Base-by-base conservation (phyloP, 1,140 invertebrate species). In the Drosophila ambigua region DNA sequence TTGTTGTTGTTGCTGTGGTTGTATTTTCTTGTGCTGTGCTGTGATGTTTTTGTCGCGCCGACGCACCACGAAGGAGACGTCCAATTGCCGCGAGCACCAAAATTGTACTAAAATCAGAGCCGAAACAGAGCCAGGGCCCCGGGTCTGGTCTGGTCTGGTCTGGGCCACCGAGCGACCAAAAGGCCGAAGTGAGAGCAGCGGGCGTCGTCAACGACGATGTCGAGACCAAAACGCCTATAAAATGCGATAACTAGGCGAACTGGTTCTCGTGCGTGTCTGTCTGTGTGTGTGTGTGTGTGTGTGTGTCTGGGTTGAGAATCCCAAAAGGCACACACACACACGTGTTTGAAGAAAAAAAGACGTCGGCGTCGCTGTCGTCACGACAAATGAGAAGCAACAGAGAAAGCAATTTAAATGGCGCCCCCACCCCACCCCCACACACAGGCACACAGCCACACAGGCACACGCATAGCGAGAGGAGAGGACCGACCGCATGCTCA, bases 61-160 rank as follows among this genome's bases (percentile, higher is more conserved):
- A 62, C 67, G 59, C 61, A 61, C 58, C 55, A 62, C 48, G 50
- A 44, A 77, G 68, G 20, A 20, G 64, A 88, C 83, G 83, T 88
- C 85, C 72, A 85, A 84, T 63, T 79, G 84, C 77, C 85, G 84
- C 84, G 84, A 74, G 79, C 84, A 88, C 85, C 85, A 90, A 89
- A 89, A 90, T 72, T 61, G 89, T 50, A 84, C 77, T 88, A 80
- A 88, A 74, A 88, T 88, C 84, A 80, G 84, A 88, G 83, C 83
- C 65, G 63, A 43, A 53, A 35, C 31, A 35, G 31, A 35, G 31
- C 20, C 20, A 20, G 20, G 20, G 20, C 20, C 31, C 9, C 31
- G 9, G 31, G 31, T 35, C 31, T 35, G 31, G 20, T 20, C 20
- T 20, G 20, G 20, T 20, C 20, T 20, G 31, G 9, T 35, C 31